Evolutionary conservation across 2,888 invertebrate species (phyloP).

Genomic region (Megastigmus dorsalis): DNA sequence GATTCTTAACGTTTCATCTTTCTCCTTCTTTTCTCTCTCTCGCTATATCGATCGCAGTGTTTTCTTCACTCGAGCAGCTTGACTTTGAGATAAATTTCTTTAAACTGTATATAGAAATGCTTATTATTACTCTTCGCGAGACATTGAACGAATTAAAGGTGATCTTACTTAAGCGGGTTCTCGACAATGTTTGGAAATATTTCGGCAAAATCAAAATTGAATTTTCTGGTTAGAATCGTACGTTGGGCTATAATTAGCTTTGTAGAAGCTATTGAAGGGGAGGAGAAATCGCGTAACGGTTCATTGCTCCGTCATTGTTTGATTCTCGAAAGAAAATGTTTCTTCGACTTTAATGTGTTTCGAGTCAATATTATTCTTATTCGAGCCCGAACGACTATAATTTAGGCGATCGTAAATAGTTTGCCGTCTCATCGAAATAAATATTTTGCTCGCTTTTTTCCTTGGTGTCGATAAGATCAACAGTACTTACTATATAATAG

Average conservation of each 20-base stretch:
- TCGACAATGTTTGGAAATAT: no score
- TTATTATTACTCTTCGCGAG: no score
- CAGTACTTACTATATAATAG: not conserved
- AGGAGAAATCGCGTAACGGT: not conserved
- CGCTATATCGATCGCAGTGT: not conserved
- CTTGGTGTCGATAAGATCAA: not conserved
- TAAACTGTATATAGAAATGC: no score
- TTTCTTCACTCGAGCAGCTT: not conserved
- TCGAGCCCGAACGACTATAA: no score
- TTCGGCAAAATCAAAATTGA: no score
- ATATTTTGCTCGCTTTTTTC: not conserved
- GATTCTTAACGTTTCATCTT: no score
- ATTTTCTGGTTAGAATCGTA: no score
- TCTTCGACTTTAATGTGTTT: not conserved
- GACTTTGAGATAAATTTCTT: not conserved
- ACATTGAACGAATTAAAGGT: no score
- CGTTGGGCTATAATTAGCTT: not conserved
- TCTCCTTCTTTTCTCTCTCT: not conserved
- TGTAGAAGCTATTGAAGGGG: not conserved
- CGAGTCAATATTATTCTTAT: not conserved
- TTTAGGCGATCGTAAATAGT: no score
- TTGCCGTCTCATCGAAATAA: not conserved
- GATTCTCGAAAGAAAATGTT: not conserved
- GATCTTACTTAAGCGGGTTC: no score
- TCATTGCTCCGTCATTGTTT: not conserved